Evolutionary conservation across 2,888 invertebrate species (phyloP), one percentile per base, ranked within the genome.

Genomic region (Tinea trinotella): DNA sequence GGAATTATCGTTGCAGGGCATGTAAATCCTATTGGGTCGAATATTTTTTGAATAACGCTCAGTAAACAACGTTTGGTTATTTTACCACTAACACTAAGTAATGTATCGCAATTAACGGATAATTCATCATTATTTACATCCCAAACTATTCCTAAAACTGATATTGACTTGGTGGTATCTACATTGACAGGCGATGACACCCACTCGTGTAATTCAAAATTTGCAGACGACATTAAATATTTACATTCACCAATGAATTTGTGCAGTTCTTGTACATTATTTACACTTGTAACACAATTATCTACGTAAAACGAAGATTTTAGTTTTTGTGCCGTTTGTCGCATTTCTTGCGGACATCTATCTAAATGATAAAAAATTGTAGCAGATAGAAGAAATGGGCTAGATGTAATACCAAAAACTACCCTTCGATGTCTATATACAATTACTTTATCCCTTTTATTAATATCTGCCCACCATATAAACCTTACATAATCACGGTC

Each of bases 401-500:
- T 57, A 3, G 36, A 57, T 9, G 30, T 55, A 10, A 57, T 1
- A 0, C 57, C 57, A 46, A 57, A 57, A 5, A 57, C 57, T 1
- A 57, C 55, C 19, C 55, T 15, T 53, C 56, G 13, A 44, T 24
- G 54, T 9, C 30, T 7, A 54, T 54, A 54, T 13, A 36, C 40
- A 9, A 54, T 46, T 4, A 7, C 3, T 30, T 52, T 15, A 17
- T 44, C 18, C 4, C 6, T 24, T 10, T 15, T 24, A 22, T 20
- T 22, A 9, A 15, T n/a, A 36, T 53, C 53, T 17, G 24, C 13
- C 54, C 54, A 58, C 63, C 64, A 63, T 5, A 70, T 55, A 56
- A 68, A 68, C 50, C 59, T 24, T 1, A 66, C 53, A 55, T 56
- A 65, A 52, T 66, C 58, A 36, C 66, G 52, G 44, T 70, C 64